phyloP scores from a whole-genome alignment of 2,797 vertebrate species.

The Nyctibius grandis region DNA sequence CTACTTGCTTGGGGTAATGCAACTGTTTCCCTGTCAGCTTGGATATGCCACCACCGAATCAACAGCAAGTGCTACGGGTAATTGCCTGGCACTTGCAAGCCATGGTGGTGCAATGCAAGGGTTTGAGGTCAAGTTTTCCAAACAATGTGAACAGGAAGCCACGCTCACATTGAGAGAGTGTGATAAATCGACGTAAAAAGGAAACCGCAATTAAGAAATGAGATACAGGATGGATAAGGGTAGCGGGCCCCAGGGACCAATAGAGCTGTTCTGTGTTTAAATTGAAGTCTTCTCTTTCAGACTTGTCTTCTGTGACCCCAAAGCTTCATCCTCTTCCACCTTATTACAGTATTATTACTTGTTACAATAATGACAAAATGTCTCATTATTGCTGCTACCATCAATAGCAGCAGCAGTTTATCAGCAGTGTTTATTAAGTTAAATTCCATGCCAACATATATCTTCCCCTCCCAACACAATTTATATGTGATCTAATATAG shows the following conservation, averaged over 20 bases:
- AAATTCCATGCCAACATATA: constrained; percentile 7
- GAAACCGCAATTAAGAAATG: constrained; percentile 13
- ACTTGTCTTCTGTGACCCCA: constrained; percentile 17
- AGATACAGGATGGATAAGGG: neutral
- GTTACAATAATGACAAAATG: constrained; percentile 14
- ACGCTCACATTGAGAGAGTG: neutral
- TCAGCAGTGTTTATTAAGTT: constrained; percentile 38
- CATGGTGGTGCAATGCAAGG: neutral
- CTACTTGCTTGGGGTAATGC: neutral
- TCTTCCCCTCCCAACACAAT: neutral
- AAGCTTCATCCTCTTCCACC: neutral
- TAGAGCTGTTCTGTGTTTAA: constrained; percentile 10
- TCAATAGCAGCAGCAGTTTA: constrained; percentile 8
- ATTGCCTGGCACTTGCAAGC: neutral
- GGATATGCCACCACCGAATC: neutral
- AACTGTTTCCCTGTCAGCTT: neutral
- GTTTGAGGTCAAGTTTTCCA: neutral
- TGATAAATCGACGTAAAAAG: neutral
- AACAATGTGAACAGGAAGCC: neutral
- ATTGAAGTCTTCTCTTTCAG: constrained; percentile 33
- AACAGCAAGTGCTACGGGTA: rapidly evolving
- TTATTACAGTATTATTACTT: constrained; percentile 41
- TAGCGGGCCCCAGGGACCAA: neutral
- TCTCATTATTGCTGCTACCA: constrained; percentile 12
- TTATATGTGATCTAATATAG: neutral